These are phyloP conservation scores for Bombyx huttoni DNA, from an alignment of 2,888 invertebrate genomes.

Conservation along the genomic window DNA sequence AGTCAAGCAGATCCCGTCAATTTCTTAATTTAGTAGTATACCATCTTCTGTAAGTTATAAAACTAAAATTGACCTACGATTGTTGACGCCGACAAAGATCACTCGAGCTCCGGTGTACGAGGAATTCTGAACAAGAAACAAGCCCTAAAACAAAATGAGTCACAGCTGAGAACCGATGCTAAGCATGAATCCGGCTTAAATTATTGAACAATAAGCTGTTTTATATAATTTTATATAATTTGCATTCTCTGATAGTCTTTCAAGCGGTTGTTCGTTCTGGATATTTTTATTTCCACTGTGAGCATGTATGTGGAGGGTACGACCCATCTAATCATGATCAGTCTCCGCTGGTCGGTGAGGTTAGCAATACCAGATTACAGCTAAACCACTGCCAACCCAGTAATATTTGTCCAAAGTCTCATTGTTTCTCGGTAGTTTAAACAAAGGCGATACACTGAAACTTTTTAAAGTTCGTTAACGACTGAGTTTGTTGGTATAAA, in stretches of 20 bases:
- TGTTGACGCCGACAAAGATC: not conserved
- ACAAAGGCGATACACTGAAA: not conserved
- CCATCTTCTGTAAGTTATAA: not conserved
- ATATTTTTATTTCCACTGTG: too few relatives aligned
- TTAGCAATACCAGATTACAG: too few relatives aligned
- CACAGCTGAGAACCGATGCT: not conserved
- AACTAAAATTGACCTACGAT: not conserved
- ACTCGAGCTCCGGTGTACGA: not conserved
- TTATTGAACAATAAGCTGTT: not conserved
- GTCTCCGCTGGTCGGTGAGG: too few relatives aligned
- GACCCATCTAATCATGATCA: too few relatives aligned
- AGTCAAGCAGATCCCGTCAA: too few relatives aligned
- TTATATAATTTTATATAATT: not conserved
- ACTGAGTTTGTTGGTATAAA: slow-evolving; percentile 1
- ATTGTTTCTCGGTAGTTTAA: not conserved
- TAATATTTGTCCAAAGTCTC: too few relatives aligned
- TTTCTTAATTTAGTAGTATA: too few relatives aligned
- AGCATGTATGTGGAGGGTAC: too few relatives aligned
- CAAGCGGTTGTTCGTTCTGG: too few relatives aligned
- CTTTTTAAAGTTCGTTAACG: not conserved
- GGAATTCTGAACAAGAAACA: not conserved
- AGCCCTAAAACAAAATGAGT: not conserved
- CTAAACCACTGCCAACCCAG: too few relatives aligned
- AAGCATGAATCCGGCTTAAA: not conserved
- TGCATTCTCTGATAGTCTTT: too few relatives aligned